Evolutionary conservation across 1,140 invertebrate genomes (phyloP), one percentile per base, ranked within the genome.

Genomic region (Asobara japonica): DNA sequence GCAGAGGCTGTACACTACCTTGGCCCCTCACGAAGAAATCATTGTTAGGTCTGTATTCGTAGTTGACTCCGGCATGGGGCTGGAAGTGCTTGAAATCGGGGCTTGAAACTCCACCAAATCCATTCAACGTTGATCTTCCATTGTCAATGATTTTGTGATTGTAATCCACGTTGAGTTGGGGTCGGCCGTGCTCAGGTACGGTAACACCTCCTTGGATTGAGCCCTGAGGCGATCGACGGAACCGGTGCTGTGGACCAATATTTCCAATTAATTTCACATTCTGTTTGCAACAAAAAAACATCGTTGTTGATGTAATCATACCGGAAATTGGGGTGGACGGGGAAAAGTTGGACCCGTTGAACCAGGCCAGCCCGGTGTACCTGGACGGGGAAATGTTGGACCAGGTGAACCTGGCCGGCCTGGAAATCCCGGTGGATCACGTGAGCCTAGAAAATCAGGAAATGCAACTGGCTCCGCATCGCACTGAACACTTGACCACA

Each of bases 1-100:
- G 71, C 7, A 73, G 65, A 0, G 65, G 74, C 36, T 79, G 68
- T 7, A 72, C 74, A 31, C 75, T 69, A 8, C 74, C 67, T 0
- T 22, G 66, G 25, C 77, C 79, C 0, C 64, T 38, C 20, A 79
- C n/a, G 20, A 73, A 76, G 22, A 71, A 48, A 8, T 78, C 78
- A 8, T 79, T 74, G 0, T 65, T 68, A 7, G 51, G 76, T 0
- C 71, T 30, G 16, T 65, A 71, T 3, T 72, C 65, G 6, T 31
- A 18, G 0, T 74, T 64, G 0, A 78, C 0, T 0, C 80, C 80
- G 0, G 36, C 13, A 4, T 80, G 80, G 0, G 76, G 78, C 1
- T 29, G 25, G 1, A 20, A 27, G 20, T 75, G 71, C 68, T 74
- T 76, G 10, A 72, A 48, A 5, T 66, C 25, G 29, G 51, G 22